Conservation (phyloP, 2,888 invertebrate species). For the Zelleria hepariella region DNA sequence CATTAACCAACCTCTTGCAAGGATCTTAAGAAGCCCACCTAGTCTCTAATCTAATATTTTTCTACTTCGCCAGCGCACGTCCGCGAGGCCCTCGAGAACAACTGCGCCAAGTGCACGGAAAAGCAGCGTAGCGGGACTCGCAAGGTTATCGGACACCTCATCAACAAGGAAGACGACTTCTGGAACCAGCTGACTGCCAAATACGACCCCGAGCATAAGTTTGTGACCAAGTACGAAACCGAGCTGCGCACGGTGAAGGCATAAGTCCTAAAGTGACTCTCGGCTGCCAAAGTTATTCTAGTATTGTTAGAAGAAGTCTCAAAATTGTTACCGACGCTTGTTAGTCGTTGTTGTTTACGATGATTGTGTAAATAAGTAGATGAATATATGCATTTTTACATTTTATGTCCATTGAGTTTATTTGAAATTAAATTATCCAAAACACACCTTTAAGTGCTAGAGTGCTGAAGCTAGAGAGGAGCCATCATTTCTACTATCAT, state of each 20-base stretch:
- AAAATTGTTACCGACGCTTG: neutral
- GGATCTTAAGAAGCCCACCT: no score
- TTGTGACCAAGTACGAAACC: constrained; percentile 24
- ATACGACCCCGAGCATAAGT: constrained; percentile 34
- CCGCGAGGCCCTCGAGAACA: constrained; percentile 42
- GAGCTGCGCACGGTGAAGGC: constrained; percentile 24
- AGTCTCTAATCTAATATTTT: neutral
- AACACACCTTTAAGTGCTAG: neutral
- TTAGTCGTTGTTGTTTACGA: neutral
- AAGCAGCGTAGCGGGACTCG: constrained; percentile 32
- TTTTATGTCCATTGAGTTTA: neutral
- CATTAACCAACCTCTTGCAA: no score
- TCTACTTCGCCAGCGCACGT: constrained; percentile 35
- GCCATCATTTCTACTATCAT: no score
- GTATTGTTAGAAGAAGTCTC: neutral
- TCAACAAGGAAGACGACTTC: constrained; percentile 38
- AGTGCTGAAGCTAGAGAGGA: no score
- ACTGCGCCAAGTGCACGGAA: constrained; percentile 46
- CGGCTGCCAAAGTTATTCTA: neutral
- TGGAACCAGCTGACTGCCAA: constrained; percentile 35
- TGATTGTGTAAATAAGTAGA: neutral
- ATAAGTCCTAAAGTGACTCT: constrained; percentile 8
- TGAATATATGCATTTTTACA: neutral
- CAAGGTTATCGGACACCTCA: constrained; percentile 40
- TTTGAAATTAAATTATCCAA: neutral